A percentile compares a stretch with the other conserved stretches of the same genome.
These are phyloP conservation scores for Eugnorisma glareosa DNA, from an alignment of 2,888 invertebrate genomes.

Conservation along the genomic window DNA sequence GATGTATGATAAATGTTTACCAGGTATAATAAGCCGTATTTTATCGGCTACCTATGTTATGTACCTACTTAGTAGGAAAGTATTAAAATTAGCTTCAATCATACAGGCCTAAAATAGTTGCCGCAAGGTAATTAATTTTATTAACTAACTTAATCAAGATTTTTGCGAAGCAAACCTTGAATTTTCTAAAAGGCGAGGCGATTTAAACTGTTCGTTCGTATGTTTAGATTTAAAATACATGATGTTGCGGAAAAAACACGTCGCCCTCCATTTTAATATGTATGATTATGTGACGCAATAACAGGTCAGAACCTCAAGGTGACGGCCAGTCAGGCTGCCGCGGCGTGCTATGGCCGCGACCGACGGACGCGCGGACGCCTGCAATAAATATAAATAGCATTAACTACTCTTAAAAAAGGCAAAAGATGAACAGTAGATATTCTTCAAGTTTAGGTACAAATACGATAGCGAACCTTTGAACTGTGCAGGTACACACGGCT, in stretches of 20 bases:
- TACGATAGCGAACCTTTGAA: background rate
- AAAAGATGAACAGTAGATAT: background rate
- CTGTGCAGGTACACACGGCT: too few relatives aligned
- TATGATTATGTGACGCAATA: slow-evolving; percentile 84
- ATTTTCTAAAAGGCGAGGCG: slow-evolving; percentile 16
- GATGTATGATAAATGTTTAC: background rate
- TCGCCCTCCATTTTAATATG: slow-evolving; percentile 83
- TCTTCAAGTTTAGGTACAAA: background rate
- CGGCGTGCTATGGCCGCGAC: slow-evolving; percentile 60
- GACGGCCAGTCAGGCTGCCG: slow-evolving; percentile 71
- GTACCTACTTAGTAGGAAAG: too few relatives aligned
- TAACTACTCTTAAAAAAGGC: slow-evolving; percentile 21
- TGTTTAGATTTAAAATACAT: slow-evolving; percentile 64
- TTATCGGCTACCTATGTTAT: background rate
- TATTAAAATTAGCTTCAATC: background rate
- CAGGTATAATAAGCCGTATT: background rate
- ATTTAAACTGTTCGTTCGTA: slow-evolving; percentile 34
- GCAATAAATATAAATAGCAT: slow-evolving; percentile 38
- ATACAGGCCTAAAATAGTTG: background rate
- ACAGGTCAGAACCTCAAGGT: slow-evolving; percentile 84
- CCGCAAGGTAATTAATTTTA: background rate
- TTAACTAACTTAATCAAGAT: background rate
- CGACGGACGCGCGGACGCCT: slow-evolving; percentile 4
- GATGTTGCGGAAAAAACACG: slow-evolving; percentile 78
- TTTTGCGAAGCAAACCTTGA: background rate